Evolutionary conservation across 2,888 invertebrate species (phyloP).

Genomic region (Drosophila prostipennis): DNA sequence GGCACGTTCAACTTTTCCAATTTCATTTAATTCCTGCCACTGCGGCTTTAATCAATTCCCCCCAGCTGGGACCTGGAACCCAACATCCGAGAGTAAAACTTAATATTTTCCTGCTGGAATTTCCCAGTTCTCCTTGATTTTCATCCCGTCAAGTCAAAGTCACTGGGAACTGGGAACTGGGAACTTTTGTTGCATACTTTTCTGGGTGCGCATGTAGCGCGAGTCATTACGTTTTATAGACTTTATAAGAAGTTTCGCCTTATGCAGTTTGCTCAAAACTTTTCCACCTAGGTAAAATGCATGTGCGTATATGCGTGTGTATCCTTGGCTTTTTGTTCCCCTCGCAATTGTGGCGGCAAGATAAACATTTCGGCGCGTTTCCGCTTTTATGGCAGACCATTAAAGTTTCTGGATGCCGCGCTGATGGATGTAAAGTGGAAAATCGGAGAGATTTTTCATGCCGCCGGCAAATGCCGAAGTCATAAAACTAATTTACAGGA

Average conservation of each 20-base stretch:
- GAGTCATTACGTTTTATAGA: conserved; percentile 77
- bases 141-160: conserved; percentile 56
- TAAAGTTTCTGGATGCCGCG: conserved; percentile 23
- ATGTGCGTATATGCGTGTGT: conserved; percentile 7
- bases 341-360: conserved; percentile 31
- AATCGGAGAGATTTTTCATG: conserved; percentile 16
- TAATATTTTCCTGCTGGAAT: conserved; percentile 36
- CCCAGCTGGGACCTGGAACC: conserved; percentile 18
- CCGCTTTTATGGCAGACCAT: conserved; percentile 21
- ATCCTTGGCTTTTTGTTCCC: conserved; percentile 17
- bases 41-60: conserved; percentile 36
- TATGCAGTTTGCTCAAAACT: conserved; percentile 72
- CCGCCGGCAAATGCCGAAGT: conserved; percentile 7
- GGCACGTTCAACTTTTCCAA: conserved; percentile 23
- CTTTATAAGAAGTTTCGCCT: conserved; percentile 71
- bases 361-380: conserved; percentile 30
- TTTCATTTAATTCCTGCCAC: conserved; percentile 34
- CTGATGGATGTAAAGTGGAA: conserved; percentile 16
- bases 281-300: conserved; percentile 47
- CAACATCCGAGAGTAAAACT: conserved; percentile 17
- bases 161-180: conserved; percentile 48
- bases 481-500: conserved; percentile 7
- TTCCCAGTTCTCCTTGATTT: conserved; percentile 10
- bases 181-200: conserved; percentile 73
- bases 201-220: conserved; percentile 65